Evolutionary conservation across 2,113 vertebrate genomes (phyloP).

Genomic region (Callopanchax toddi): DNA sequence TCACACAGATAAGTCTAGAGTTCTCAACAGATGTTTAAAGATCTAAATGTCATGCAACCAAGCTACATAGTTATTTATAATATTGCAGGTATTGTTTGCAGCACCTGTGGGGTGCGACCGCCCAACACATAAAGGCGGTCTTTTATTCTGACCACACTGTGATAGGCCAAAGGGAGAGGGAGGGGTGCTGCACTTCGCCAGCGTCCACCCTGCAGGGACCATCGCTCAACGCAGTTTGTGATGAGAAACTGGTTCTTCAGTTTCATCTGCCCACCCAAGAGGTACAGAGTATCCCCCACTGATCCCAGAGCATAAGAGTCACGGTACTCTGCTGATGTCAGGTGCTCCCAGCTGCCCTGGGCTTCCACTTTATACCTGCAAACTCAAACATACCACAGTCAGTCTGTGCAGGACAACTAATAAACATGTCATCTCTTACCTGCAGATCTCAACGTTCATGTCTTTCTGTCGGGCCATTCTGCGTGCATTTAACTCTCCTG

Average conservation of each 20-base stretch:
- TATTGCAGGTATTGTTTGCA: not conserved
- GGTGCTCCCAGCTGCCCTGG: conserved; percentile 89
- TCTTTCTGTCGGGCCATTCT: conserved; percentile 88
- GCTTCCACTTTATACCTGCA: conserved; percentile 88
- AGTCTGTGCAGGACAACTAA: not conserved
- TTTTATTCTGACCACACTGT: conserved; percentile 83
- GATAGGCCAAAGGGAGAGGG: conserved; percentile 89
- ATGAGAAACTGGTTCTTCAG: conserved; percentile 90
- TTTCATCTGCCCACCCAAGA: conserved; percentile 95
- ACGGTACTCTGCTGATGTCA: conserved; percentile 88
- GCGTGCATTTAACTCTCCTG: conserved; percentile 87
- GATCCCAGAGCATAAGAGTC: conserved; percentile 90
- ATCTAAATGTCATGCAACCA: not conserved
- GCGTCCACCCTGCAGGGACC: conserved; percentile 84
- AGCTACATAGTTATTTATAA: not conserved
- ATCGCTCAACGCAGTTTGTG: conserved; percentile 92
- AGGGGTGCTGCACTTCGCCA: conserved; percentile 89
- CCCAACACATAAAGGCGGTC: conserved; percentile 90
- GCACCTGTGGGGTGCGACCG: conserved; percentile 95
- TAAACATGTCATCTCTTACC: conserved; percentile 74
- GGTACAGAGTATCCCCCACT: conserved; percentile 84
- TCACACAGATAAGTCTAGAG: no score
- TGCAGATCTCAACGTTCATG: conserved; percentile 89
- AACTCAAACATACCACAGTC: conserved; percentile 7
- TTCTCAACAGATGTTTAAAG: not conserved